These are phyloP conservation scores for Zoroaster sp. DNA, from an alignment of 53 echinoderm and acorn worm species.

Conservation along the genomic window DNA sequence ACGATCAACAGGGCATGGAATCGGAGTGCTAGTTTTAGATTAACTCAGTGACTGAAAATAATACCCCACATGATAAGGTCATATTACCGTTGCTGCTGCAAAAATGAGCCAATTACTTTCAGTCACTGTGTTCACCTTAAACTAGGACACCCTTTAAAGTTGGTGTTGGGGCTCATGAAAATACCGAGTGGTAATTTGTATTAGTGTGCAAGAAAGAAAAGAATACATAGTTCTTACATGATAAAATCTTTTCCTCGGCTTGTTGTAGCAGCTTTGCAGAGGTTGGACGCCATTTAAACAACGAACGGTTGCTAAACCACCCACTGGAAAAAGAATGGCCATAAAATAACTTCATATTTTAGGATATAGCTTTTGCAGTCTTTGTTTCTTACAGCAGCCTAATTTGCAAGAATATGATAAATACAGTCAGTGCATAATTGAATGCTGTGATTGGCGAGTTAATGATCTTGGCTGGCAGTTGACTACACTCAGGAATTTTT, in stretches of 20 bases:
- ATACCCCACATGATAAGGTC: background rate
- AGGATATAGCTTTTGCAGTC: background rate
- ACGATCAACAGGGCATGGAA: too few species aligned
- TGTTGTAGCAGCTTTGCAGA: constrained; percentile 65
- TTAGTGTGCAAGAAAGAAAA: background rate
- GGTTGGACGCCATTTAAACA: constrained; percentile 80
- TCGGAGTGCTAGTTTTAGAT: too few species aligned
- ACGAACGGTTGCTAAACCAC: constrained; percentile 36
- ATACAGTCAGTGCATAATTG: background rate
- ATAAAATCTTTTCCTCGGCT: constrained; percentile 81
- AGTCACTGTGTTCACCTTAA: too few species aligned
- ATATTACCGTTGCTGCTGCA: too few species aligned
- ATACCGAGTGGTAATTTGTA: background rate
- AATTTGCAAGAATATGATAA: background rate
- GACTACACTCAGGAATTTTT: too few species aligned
- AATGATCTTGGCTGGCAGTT: too few species aligned
- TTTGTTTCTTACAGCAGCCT: background rate
- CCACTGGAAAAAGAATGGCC: constrained; percentile 39
- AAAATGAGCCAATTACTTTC: too few species aligned
- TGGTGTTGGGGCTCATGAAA: background rate
- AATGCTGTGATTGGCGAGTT: too few species aligned
- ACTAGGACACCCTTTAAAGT: background rate
- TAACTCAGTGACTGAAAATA: background rate
- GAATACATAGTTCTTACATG: constrained; percentile 62
- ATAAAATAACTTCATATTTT: background rate